Percentiles rank a stretch among this genome's conserved stretches.
Evolutionary conservation across 1,140 invertebrate species (phyloP).

Genomic region (Aphelenchoides besseyi): DNA sequence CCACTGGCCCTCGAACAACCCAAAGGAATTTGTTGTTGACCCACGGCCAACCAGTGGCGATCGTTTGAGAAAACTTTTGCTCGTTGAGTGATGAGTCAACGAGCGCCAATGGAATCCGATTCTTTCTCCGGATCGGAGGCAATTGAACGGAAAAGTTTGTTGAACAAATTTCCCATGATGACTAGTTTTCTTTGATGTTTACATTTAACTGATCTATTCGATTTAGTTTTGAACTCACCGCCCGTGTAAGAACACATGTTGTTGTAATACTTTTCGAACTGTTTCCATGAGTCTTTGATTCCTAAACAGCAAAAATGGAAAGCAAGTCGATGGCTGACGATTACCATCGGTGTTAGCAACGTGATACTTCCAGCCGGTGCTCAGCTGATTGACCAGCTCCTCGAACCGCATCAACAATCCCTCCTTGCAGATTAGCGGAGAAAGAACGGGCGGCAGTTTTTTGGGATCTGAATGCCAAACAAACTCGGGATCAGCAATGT

Average conservation of each 20-base stretch:
- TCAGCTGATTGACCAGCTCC: slow-evolving; percentile 51
- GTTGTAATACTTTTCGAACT: slow-evolving; percentile 54
- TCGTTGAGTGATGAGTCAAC: background rate
- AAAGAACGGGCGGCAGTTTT: slow-evolving; percentile 28
- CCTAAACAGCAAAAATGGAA: background rate
- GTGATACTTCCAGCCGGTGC: slow-evolving; percentile 61
- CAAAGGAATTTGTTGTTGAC: background rate
- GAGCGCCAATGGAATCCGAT: background rate
- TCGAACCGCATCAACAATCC: slow-evolving; percentile 51
- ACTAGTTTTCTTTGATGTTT: slow-evolving; percentile 2
- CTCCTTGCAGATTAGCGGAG: slow-evolving; percentile 52
- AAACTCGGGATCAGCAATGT: slow-evolving; percentile 16
- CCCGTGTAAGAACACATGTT: slow-evolving; percentile 48
- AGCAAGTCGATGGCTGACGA: background rate
- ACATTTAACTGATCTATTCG: background rate
- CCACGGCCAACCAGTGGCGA: background rate
- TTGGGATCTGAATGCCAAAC: slow-evolving; percentile 5
- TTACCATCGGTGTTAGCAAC: slow-evolving; percentile 57
- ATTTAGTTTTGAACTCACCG: slow-evolving; percentile 26
- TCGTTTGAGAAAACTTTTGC: background rate
- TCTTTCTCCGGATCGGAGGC: background rate
- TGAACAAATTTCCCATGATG: background rate
- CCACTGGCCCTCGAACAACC: too few species aligned
- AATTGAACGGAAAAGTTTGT: background rate
- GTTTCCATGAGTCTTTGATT: slow-evolving; percentile 55